Evolutionary conservation across 2,113 vertebrate species (phyloP).

Genomic region (Orientallactaga bullata): DNA sequence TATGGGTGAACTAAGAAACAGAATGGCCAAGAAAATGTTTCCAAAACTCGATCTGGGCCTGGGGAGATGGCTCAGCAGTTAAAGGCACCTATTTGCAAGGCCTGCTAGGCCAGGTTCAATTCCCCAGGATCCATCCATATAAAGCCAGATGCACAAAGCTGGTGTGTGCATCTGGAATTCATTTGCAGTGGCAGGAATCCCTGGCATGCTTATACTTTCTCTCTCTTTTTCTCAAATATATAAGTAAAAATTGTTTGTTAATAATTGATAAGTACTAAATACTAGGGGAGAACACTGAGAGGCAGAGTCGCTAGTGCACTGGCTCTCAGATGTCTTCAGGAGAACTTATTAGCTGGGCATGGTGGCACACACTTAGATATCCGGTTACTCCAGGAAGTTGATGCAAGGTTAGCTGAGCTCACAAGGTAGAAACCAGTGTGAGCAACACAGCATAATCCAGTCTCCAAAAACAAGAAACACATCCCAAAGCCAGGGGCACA

Average conservation of each 20-base stretch:
- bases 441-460: neutral
- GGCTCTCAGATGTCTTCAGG: neutral
- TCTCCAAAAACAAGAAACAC: neutral
- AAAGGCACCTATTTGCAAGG: too few species aligned
- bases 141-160: too few species aligned
- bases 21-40: conserved; percentile 1
- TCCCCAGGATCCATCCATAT: too few species aligned
- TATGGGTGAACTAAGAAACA: conserved; percentile 25
- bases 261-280: conserved; percentile 28
- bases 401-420: too few species aligned
- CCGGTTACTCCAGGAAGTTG: neutral
- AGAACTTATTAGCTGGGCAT: neutral
- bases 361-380: neutral
- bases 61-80: too few species aligned
- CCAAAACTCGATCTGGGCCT: neutral
- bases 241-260: too few species aligned
- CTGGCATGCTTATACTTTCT: too few species aligned
- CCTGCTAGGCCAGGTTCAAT: too few species aligned
- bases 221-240: too few species aligned
- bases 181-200: too few species aligned
- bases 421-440: neutral
- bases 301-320: neutral
- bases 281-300: neutral
- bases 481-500: neutral
- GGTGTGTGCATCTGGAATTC: too few species aligned